These are phyloP conservation scores for Adela reaumurella DNA, from an alignment of 2,888 invertebrate species.

Conservation along the genomic window DNA sequence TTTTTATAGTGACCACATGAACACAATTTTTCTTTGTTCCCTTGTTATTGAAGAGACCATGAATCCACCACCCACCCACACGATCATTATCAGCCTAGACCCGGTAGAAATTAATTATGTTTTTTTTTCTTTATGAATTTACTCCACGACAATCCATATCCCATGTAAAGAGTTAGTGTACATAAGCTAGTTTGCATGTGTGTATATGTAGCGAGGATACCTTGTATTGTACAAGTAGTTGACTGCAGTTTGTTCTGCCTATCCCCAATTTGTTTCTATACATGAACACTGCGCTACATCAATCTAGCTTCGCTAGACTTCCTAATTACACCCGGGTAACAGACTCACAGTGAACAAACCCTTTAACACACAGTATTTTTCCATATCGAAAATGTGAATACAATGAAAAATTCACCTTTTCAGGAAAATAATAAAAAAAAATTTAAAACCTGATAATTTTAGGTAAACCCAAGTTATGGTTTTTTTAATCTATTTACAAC, in stretches of 20 bases:
- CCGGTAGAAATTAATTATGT: no score
- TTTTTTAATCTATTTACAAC: background rate
- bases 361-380: constrained; percentile 16
- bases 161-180: background rate
- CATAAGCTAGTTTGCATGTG: background rate
- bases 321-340: background rate
- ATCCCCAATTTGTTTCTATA: no score
- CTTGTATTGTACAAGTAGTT: no score
- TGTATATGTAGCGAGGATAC: no score
- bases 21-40: background rate
- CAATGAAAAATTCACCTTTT: background rate
- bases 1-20: background rate
- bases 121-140: no score
- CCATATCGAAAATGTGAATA: constrained; percentile 11
- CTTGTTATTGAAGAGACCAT: background rate
- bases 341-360: constrained; percentile 11
- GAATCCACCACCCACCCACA: background rate
- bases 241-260: no score
- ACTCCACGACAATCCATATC: no score
- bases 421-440: background rate
- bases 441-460: no score
- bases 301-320: no score
- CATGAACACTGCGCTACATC: no score
- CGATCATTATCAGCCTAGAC: no score
- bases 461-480: no score